Evolutionary conservation across 92 coral and sea anemone species (phyloP).

Genomic region (Virgularia gustaviana): DNA sequence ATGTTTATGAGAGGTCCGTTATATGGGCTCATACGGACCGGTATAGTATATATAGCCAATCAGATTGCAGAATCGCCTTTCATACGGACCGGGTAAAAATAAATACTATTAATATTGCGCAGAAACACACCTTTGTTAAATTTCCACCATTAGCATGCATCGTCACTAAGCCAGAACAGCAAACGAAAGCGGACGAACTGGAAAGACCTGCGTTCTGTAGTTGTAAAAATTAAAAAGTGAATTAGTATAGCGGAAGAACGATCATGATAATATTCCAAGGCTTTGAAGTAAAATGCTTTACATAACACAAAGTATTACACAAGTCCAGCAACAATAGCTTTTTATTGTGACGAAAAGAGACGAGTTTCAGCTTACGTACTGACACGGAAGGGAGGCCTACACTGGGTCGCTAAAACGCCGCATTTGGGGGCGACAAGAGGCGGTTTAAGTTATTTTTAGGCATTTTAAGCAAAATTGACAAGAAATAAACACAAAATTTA

Average conservation of each 20-base stretch:
- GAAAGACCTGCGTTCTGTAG: slow-evolving; percentile 94
- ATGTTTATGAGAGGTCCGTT: neutral
- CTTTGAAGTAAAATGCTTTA: neutral
- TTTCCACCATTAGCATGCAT: slow-evolving; percentile 83
- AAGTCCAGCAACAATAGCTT: neutral
- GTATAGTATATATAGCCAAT: neutral
- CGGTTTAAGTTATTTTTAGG: no score
- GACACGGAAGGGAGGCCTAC: no score
- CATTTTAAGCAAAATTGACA: no score
- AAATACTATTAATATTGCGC: neutral
- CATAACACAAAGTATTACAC: neutral
- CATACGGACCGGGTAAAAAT: no score
- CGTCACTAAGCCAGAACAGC: slow-evolving; percentile 91
- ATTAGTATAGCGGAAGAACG: neutral
- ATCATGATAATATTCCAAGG: no score
- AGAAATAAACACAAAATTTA: no score
- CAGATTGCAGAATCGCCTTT: no score
- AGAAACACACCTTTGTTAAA: slow-evolving; percentile 75
- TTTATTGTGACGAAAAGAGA: no score
- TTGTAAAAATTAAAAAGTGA: neutral
- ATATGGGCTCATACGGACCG: neutral
- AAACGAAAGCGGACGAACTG: slow-evolving; percentile 97
- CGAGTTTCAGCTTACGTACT: no score
- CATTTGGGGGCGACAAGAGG: no score
- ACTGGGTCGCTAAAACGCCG: no score